Percentiles rank a stretch among this genome's conserved stretches.
Conservation (phyloP, 1,140 invertebrate species). For the Drosophila punjabiensis region DNA sequence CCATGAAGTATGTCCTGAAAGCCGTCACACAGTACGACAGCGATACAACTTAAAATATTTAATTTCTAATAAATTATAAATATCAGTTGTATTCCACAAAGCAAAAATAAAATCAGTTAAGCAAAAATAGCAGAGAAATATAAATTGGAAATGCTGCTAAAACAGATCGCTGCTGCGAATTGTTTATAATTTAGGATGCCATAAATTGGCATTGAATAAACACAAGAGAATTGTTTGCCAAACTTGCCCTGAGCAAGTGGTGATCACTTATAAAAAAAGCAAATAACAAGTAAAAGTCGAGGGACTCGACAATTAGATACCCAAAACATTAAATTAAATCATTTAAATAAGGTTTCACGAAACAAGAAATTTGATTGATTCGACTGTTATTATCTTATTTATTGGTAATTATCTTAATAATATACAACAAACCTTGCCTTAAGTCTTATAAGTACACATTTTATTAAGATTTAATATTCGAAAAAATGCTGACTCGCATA, state of each 20-base stretch:
- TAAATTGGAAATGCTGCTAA: neutral
- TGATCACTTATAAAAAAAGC: neutral
- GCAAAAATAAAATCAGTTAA: neutral
- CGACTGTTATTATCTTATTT: neutral
- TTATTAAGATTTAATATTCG: no score
- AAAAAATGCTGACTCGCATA: no score
- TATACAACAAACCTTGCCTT: no score
- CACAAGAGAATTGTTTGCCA: neutral
- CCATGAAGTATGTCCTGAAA: slow-evolving; percentile 69
- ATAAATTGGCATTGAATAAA: slow-evolving; percentile 7
- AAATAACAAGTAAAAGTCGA: neutral
- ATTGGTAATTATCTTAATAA: neutral
- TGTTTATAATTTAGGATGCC: slow-evolving; percentile 3
- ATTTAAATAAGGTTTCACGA: neutral
- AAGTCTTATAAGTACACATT: no score
- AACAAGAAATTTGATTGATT: neutral
- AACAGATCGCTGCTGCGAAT: neutral
- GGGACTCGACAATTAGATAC: neutral
- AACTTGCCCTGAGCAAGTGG: slow-evolving; percentile 1
- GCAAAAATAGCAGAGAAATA: neutral
- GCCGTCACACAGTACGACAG: slow-evolving; percentile 28
- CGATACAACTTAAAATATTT: neutral
- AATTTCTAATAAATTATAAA: no score
- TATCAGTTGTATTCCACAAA: neutral
- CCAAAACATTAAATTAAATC: neutral